These are phyloP conservation scores for Melanostoma scalare DNA, from an alignment of 2,888 invertebrate species.

Conservation along the genomic window DNA sequence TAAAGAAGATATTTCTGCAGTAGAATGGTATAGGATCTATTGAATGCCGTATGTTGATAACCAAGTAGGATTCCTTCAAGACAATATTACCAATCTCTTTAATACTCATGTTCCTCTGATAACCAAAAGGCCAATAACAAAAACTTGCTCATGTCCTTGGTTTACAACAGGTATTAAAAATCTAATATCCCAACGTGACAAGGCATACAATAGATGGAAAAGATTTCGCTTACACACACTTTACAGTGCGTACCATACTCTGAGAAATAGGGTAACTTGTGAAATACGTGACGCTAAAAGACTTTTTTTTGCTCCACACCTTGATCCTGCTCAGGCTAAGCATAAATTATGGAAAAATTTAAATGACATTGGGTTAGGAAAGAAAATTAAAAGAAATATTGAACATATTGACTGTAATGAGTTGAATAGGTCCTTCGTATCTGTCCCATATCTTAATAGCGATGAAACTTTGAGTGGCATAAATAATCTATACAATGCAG, in stretches of 20 bases:
- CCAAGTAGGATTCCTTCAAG: conserved; percentile 7
- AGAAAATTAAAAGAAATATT: not conserved
- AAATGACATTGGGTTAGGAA: not conserved
- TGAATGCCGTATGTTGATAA: not conserved
- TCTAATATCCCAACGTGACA: not conserved
- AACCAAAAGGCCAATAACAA: not conserved
- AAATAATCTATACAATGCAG: not conserved
- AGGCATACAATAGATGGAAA: conserved; percentile 14
- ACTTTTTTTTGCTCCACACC: not conserved
- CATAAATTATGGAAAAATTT: not conserved
- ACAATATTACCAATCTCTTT: not conserved
- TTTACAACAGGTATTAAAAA: not conserved
- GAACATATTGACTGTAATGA: conserved; percentile 5
- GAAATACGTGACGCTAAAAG: conserved; percentile 3
- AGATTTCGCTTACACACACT: not conserved
- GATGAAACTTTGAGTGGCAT: not conserved
- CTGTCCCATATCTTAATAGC: not conserved
- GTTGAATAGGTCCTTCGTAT: conserved; percentile 2
- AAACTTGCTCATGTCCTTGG: not conserved
- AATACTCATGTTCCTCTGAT: conserved; percentile 7
- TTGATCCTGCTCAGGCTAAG: conserved; percentile 1
- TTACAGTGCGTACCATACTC: not conserved
- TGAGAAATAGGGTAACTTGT: conserved; percentile 13
- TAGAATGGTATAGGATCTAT: conserved; percentile 10
- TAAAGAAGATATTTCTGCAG: not conserved